Base-by-base conservation (phyloP, 2,797 vertebrate species). In the Momotus momota region DNA sequence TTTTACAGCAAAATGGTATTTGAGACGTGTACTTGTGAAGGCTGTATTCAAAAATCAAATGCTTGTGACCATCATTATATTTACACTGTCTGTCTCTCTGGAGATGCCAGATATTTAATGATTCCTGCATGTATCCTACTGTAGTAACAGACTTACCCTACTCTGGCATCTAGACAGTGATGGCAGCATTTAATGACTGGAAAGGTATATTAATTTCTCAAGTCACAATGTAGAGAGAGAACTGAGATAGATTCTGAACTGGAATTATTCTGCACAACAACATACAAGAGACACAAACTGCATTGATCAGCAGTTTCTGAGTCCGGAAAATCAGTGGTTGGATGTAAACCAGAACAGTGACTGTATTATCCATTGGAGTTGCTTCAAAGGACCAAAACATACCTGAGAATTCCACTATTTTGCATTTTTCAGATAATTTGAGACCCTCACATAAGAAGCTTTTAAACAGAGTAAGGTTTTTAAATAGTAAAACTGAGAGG, bases 81-180 rank as follows among this genome's bases (percentile, higher is more conserved):
- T 93, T 90, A 8, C 61, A 81, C 33, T 54, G 10, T 51, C 26
- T 58, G 19, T 38, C 38, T 66, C 51, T 88, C 61, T 80, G 20
- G 33, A 89, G 72, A 88, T 26, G 12, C 13, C n/a, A 64, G 61
- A 54, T 83, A 95, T 91, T 93, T 61, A 82, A 86, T 73, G 90
- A 45, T 38, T 81, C 87, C 64, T 93, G 64, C 55, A 38, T 8
- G 19, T 49, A 45, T 86, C 65, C 35, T 55, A 31, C 48, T 57
- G 48, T 35, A 84, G 33, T 51, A 81, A 71, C 45, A 73, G 46
- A 62, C 62, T 74, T 58, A 64, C 95, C 75, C 48, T 31, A 41
- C 25, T 19, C 80, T 85, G 43, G 62, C 66, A 94, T 81, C 46
- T 61, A 67, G 58, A 70, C 8, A 2, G 43, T 72, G 67, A 72